Base-by-base conservation (phyloP, 2,797 vertebrate species). In the Myoxocephalus aenaeus region DNA sequence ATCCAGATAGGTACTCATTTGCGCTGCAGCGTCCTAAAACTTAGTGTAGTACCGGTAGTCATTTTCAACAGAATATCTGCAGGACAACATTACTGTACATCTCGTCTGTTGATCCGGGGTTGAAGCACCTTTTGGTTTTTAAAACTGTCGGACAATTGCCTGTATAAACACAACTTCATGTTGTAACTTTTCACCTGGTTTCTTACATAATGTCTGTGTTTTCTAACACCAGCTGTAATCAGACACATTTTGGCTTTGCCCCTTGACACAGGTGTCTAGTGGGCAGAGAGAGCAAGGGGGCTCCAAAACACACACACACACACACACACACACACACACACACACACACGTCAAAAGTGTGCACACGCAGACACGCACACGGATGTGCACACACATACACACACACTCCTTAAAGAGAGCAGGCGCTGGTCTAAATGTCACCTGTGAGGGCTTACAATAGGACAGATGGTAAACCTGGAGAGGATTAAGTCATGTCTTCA, bases 221-320 rank as follows among this genome's bases (percentile, higher is more conserved):
- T 72, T 80, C 25, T 40, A 50, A 80, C 20, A 13, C 81, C 83
- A 88, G 70, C 78, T 86, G 71, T 65, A 68, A 78, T 76, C 64
- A 71, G 69, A 78, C 48, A 48, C 48, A 70, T 80, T 85, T 71
- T 84, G 80, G 79, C 76, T 73, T 38, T 69, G 36, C 29, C 81
- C n/a, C 73, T 80, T 5, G 15, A 85, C 73, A 83, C 79, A 79
- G 73, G 79, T 84, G 87, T 83, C 68, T 66, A 69, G 70, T 72
- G 48, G 75, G 70, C 80, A 81, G 69, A 87, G 71, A 87, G 57
- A 84, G 62, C 58, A 78, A 38, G 58, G 71, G 61, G 27, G 13
- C 13, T 76, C 48, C 42, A 70, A 59, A 44, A 70, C 17, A 57
- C 69, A 65, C 20, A 48, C 1, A 3, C 11, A 50, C 59, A 46